Evolutionary conservation across 2,797 vertebrate species (phyloP).

Genomic region (Siniperca scherzeri): DNA sequence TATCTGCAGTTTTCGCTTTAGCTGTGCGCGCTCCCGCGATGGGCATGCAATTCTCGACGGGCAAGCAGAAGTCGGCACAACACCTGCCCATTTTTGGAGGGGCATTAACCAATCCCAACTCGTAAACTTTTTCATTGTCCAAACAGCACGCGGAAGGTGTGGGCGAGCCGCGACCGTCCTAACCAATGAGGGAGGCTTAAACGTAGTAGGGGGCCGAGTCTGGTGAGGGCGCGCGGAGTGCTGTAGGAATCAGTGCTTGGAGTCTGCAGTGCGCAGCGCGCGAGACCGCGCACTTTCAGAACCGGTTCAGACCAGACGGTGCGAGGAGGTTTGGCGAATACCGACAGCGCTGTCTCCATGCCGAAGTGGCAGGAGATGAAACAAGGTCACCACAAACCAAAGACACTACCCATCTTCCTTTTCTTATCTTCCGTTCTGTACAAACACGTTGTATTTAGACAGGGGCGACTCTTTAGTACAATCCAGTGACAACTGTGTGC

Average conservation of each 20-base stretch:
- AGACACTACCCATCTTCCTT: neutral
- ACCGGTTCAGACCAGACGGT: constrained; percentile 89
- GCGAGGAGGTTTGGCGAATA: constrained; percentile 75
- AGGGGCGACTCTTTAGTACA: constrained; percentile 1
- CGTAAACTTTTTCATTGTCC: constrained; percentile 11
- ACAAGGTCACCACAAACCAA: constrained; percentile 32
- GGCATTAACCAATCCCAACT: constrained; percentile 70
- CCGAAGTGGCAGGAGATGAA: constrained; percentile 72
- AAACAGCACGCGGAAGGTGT: constrained; percentile 60
- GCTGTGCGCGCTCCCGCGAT: too few relatives aligned
- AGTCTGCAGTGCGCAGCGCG: constrained; percentile 62
- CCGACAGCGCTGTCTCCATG: constrained; percentile 64
- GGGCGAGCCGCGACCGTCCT: constrained; percentile 51
- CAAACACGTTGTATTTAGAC: neutral
- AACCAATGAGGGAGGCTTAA: constrained; percentile 69
- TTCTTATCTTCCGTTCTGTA: neutral
- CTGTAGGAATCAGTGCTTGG: constrained; percentile 70
- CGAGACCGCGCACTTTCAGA: constrained; percentile 82
- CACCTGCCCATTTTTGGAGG: constrained; percentile 47
- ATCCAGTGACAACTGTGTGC: constrained; percentile 1
- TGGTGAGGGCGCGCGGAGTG: constrained; percentile 57
- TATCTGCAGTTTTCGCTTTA: too few relatives aligned
- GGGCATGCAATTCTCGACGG: too few relatives aligned
- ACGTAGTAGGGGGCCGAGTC: constrained; percentile 9
- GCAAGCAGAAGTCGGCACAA: too few relatives aligned